Base-by-base conservation (phyloP, 2,888 invertebrate species). In the Drosophila trichaetosa region DNA sequence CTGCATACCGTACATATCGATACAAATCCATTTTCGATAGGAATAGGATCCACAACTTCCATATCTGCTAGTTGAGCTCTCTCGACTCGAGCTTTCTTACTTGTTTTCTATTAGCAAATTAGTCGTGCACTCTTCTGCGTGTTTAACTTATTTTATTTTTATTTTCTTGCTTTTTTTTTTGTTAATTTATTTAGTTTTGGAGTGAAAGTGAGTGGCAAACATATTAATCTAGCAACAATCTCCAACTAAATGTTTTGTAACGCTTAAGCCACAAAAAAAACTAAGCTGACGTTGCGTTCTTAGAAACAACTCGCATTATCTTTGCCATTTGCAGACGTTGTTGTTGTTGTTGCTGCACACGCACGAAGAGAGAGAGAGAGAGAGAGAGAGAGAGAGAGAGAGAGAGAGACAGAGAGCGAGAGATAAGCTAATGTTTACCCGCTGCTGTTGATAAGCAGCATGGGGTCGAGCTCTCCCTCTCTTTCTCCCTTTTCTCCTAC, bases 121-220 rank as follows among this genome's bases (percentile, higher is more conserved):
- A 46, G 46, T 46, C 46, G 24, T 27, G 46, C 46, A 46, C 46
- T 46, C 16, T 46, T 16, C 46, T 24, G 46, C 27, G 24, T 24
- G 46, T 21, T 46, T 16, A 46, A 46, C 21, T 46, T 46, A 21
- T 24, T 16, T 46, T 38, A 38, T 34, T 38, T 38, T 64, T 79
- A 38, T 46, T 52, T 73, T 60, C 52, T 63, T 57, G 56, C 46
- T 57, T 18, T 13, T 54, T 76, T 69, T 76, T 69, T 63, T 51
- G 60, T 51, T 60, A 56, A 42, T 31, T 74, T 62, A 49, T 57
- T 57, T 69, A 36, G 63, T 73, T 76, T 71, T 74, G 42, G 57
- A 84, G 84, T 84, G 89, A 89, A 89, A 89, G 83, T 84, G 87
- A 82, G 69, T 61, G 72, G 72, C 76, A 70, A 78, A 71, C 79